Evolutionary conservation across 2,888 invertebrate genomes (phyloP), one percentile per base, ranked within the genome.

Genomic region (Nymphalis urticae): DNA sequence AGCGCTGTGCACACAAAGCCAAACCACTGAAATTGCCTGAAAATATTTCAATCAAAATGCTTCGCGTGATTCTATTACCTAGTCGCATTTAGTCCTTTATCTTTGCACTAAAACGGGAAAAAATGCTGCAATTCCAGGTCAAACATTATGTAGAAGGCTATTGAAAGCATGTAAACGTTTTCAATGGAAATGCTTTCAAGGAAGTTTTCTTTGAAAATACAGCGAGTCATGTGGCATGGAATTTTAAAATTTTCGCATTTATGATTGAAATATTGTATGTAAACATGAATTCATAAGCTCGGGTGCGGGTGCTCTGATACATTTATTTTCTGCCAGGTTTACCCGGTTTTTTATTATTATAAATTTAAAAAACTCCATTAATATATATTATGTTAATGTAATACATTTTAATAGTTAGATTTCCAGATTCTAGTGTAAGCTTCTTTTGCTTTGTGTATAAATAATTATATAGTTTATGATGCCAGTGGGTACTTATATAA

Each of bases 161-260:
- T 62, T 66, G 66, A 62, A 66, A 54, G 66, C 66, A 66, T 66
- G 66, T 66, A 79, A 83, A 80, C 81, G 76, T 75, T 77, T 77
- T 76, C 77, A 78, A 76, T 77, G 76, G 78, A 75, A 68, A 70
- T 64, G 76, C 75, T 80, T 80, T 78, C 73, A 74, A 54, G 27
- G 63, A 69, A 79, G 78, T 80, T 85, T 86, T 78, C 83, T 82
- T 81, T 82, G 73, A 80, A 84, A 85, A 83, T 81, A 80, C 82
- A 81, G 83, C 83, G 82, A 84, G 82, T 80, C 79, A 82, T 80
- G 27, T 54, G 48, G 66, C 27, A 17, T 61, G 61, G 61, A 24
- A 66, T 66, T 66, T 66, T 61, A 54, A 66, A 66, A 66, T 21
- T 53, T 66, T 61, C 66, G 61, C 76, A 80, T 80, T 84, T 76